Conservation (phyloP, 2,113 vertebrate species). For the Amphiprion ocellaris region DNA sequence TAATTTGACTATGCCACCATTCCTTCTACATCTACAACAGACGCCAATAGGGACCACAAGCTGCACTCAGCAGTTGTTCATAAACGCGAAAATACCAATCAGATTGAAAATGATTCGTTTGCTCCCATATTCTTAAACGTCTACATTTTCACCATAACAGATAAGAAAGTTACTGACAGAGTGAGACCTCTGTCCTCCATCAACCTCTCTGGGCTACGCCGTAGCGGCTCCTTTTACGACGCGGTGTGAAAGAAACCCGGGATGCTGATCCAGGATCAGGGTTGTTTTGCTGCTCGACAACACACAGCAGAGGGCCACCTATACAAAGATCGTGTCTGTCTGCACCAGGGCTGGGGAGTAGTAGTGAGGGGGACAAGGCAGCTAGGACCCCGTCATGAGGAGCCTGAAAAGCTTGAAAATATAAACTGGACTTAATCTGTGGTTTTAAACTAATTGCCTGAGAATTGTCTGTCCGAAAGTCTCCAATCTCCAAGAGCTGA, state of each 20-base stretch:
- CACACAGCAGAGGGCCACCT: slow-evolving; percentile 5
- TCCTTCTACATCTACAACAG: neutral
- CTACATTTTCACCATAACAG: neutral
- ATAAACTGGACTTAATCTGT: neutral
- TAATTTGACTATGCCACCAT: neutral
- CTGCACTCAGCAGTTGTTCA: neutral
- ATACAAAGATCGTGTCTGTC: slow-evolving; percentile 42
- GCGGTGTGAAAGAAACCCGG: slow-evolving; percentile 67
- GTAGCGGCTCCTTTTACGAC: slow-evolving; percentile 63
- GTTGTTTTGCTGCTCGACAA: slow-evolving; percentile 72
- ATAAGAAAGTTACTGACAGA: slow-evolving; percentile 4
- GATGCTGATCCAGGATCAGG: slow-evolving; percentile 67
- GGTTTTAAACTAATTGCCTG: neutral
- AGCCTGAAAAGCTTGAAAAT: neutral
- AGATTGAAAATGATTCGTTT: too few species aligned
- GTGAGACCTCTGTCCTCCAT: slow-evolving; percentile 44
- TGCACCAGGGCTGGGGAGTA: slow-evolving; percentile 16
- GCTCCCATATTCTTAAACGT: too few species aligned
- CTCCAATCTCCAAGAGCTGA: neutral
- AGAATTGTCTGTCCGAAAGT: too few species aligned
- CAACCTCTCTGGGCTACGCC: slow-evolving; percentile 47
- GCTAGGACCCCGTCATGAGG: neutral
- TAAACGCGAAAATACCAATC: too few species aligned
- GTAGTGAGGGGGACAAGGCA: neutral
- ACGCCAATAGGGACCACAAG: neutral